Base-by-base conservation (phyloP, 2,113 vertebrate species). In the Eulemur macaco region DNA sequence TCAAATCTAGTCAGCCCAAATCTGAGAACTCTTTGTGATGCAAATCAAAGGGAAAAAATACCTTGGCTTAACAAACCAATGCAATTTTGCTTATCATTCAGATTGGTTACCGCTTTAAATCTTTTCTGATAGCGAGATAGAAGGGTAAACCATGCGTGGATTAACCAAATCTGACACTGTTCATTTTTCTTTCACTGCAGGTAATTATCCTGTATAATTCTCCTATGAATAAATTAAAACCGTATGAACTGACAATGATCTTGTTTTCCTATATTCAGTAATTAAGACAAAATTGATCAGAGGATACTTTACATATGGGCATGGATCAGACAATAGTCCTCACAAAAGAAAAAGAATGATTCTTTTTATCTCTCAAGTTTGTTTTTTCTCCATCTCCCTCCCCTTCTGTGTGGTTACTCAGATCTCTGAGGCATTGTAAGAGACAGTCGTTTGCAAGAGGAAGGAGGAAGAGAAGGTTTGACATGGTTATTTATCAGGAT, bases 171-270 rank as follows among this genome's bases (percentile, higher is more conserved):
- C 83, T 96, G 97, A 97, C 96, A 97, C 81, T 1, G 0, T 95
- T 97, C 95, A 89, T 69, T 98, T 96, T 97, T 71, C 10, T 93
- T 97, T 93, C 91, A 95, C 58, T 64, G 84, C 95, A 96, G 92
- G 97, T 97, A 98, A 97, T 98, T 98, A 97, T 94, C 96, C 92
- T 94, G 64, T 3, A 4, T 93, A 95, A 95, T 80, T 97, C 97
- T 91, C 89, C 87, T 76, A 17, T 88, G 94, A 95, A 97, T 93
- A 97, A 92, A 98, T 97, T 96, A 97, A 97, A 92, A 92, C 85
- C 85, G 89, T 1, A 6, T 12, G 5, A 69, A 95, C 96, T 96
- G 97, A 84, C 34, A 95, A 73, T 77, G 94, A 91, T 86, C 29
- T 94, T 91, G 63, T 96, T 97, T 96, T 96, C 95, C 73, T 86